phyloP scores from a whole-genome alignment of 2,797 vertebrate species.

The Miichthys miiuy region DNA sequence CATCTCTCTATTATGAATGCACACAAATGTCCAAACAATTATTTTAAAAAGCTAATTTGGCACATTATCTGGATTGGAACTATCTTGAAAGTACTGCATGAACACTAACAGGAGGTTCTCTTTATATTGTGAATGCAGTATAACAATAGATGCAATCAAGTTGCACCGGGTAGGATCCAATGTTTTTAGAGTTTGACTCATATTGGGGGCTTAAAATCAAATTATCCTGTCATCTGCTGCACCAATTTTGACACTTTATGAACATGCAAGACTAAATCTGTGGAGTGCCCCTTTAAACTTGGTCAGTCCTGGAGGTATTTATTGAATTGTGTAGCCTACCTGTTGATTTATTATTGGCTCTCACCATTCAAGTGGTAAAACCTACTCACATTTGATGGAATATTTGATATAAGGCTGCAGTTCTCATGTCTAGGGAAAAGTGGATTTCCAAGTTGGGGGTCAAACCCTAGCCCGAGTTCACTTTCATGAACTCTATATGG shows the following conservation, averaged over 20 bases:
- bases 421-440: neutral
- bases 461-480: neutral
- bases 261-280: neutral
- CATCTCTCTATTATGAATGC: neutral
- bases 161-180: neutral
- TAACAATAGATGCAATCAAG: neutral
- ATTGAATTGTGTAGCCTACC: neutral
- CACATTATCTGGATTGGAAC: neutral
- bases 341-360: neutral
- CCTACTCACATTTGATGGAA: neutral
- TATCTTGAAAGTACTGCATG: neutral
- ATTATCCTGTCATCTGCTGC: neutral
- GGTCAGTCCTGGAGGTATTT: neutral
- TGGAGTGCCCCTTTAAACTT: neutral
- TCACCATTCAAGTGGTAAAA: neutral
- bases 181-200: neutral
- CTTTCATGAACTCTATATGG: neutral
- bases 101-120: neutral
- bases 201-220: neutral
- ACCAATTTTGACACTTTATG: neutral
- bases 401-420: neutral
- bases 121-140: accelerated
- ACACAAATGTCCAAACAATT: neutral
- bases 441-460: constrained; percentile 5
- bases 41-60: neutral